These are phyloP conservation scores for Lithobates pipiens DNA, from an alignment of 2,797 vertebrate genomes.

Conservation along the genomic window DNA sequence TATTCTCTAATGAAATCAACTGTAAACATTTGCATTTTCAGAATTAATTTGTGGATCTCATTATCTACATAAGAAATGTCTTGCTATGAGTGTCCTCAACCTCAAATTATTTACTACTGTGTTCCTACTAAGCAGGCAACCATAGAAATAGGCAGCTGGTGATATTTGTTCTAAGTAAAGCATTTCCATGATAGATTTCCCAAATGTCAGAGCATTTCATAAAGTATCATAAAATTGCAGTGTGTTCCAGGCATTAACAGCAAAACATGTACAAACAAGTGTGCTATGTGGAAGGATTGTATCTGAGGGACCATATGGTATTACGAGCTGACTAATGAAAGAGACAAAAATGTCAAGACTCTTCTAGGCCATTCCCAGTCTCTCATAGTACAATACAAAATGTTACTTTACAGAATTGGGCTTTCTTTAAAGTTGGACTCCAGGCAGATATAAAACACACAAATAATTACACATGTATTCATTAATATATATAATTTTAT, in stretches of 20 bases:
- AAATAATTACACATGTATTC: too few species aligned
- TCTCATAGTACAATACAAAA: too few species aligned
- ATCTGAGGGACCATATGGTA: not conserved
- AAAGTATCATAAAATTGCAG: conserved; percentile 30
- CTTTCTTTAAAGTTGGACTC: too few species aligned
- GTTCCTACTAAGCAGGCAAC: conserved; percentile 3
- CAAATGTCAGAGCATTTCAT: conserved; percentile 38
- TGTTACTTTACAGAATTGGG: too few species aligned
- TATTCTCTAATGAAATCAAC: too few species aligned
- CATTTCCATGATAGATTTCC: conserved; percentile 14
- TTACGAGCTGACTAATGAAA: conserved; percentile 25
- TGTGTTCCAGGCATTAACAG: conserved; percentile 1
- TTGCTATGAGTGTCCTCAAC: not conserved
- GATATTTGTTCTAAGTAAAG: conserved; percentile 36
- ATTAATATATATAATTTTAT: too few species aligned
- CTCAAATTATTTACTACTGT: not conserved
- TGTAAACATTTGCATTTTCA: too few species aligned
- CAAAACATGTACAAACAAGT: not conserved
- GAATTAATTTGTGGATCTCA: too few species aligned
- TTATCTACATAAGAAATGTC: not conserved
- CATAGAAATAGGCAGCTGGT: conserved; percentile 11
- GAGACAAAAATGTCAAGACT: not conserved
- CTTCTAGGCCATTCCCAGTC: not conserved
- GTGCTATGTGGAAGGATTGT: not conserved
- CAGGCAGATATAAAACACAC: too few species aligned